Percentiles rank a stretch among this genome's conserved stretches.
phyloP scores from a whole-genome alignment of 37 sponge, comb jelly and placozoan species.

The Halisarca cf. caerulea region DNA sequence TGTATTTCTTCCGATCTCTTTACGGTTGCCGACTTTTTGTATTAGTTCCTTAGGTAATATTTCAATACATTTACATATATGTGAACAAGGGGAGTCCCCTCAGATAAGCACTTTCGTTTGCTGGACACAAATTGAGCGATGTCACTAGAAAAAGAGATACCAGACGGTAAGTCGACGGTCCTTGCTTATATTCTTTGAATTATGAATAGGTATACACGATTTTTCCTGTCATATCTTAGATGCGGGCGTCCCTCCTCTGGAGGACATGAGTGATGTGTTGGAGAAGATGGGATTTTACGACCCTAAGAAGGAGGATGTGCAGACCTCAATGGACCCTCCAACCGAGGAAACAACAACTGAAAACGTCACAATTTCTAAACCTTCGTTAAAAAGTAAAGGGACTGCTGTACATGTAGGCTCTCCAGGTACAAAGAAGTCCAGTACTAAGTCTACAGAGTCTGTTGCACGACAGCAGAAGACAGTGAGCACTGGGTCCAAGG shows the following conservation, averaged over 20 bases:
- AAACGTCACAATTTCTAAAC: not conserved
- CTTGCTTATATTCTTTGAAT: too few relatives aligned
- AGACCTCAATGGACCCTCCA: not conserved
- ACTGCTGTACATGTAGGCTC: not conserved
- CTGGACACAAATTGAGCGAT: too few relatives aligned
- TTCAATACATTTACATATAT: too few relatives aligned
- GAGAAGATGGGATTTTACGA: not conserved
- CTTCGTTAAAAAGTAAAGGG: not conserved
- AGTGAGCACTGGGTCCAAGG: not conserved
- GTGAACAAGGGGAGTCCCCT: too few relatives aligned
- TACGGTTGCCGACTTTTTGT: too few relatives aligned
- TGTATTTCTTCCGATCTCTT: too few relatives aligned
- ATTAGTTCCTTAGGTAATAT: too few relatives aligned
- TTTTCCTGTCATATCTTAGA: not conserved
- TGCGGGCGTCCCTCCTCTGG: conserved; percentile 69
- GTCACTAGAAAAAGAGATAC: too few relatives aligned
- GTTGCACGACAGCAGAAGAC: not conserved
- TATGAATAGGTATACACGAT: too few relatives aligned
- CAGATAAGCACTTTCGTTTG: too few relatives aligned
- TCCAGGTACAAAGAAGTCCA: too few relatives aligned
- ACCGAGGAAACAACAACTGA: not conserved
- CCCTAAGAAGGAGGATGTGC: not conserved
- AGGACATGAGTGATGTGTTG: conserved; percentile 69
- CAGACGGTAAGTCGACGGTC: too few relatives aligned
- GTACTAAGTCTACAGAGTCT: not conserved